Base-by-base conservation (phyloP, 2,888 invertebrate species). In the Coelopa pilipes region DNA sequence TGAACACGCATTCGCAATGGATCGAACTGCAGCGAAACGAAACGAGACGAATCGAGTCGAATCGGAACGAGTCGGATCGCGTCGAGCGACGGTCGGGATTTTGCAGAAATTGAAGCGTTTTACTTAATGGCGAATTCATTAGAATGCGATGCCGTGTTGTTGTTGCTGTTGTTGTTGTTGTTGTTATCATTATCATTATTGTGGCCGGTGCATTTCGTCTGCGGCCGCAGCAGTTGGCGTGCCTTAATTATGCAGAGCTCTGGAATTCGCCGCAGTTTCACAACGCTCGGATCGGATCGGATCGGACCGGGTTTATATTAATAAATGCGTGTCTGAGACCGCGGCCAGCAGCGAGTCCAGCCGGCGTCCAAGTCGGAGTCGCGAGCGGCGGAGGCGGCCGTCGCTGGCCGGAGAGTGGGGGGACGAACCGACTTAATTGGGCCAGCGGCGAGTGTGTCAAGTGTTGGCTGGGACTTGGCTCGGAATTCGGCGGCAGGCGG, bases 21-120 rank as follows among this genome's bases (percentile, higher is more conserved):
- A 63, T 63, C 55, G 34, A 34, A 34, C 34, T 34, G 62, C 17
- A 71, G 63, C 71, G 45, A 71, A 71, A 63, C 63, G 63, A 70
- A 62, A 17, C 60, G 70, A n/a, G 50, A n/a, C 53, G 62, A 71
- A 71, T 71, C 63, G 63, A 70, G 50, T 45, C 60, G 70, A n/a
- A 63, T 21, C 53, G 62, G 7, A 34, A 4, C 34, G 34, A 34
- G 34, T 34, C 7, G 34, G 7, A 34, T 34, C 34, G 34, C 4
- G 7, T 34, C 34, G 34, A 4, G 4, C 4, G 34, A 34, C 34
- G 34, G 34, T 34, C 34, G 34, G 34, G 34, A 63, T 70, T 60
- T 55, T 63, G 55, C 63, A 63, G 71, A 55, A 71, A 71, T 71
- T 63, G 71, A 50, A 71, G 71, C 71, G 46, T 71, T 71, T 71